Evolutionary conservation across 2,113 vertebrate species (phyloP).

Genomic region (Zootoca vivipara): DNA sequence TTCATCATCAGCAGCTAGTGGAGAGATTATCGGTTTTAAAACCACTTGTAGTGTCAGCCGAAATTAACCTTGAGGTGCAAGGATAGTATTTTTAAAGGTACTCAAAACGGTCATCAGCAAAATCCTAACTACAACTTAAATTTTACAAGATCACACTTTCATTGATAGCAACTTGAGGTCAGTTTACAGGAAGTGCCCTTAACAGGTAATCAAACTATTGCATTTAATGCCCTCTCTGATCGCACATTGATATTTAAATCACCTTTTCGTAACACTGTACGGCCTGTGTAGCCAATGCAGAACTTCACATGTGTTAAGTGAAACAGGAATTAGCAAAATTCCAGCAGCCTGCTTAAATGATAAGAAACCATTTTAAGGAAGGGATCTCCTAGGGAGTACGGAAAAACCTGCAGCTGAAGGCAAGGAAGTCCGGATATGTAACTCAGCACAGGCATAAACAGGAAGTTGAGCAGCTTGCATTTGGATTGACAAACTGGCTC

Average conservation of each 20-base stretch:
- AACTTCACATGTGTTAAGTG: conserved; percentile 69
- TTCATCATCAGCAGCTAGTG: neutral
- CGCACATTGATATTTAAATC: conserved; percentile 53
- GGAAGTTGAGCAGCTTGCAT: conserved; percentile 79
- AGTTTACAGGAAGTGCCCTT: conserved; percentile 45
- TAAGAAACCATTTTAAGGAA: conserved; percentile 79
- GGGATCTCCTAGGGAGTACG: conserved; percentile 76
- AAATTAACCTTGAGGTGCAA: neutral
- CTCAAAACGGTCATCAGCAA: conserved; percentile 31
- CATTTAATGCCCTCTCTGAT: conserved; percentile 32
- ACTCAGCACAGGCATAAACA: conserved; percentile 86
- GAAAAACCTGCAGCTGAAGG: conserved; percentile 81
- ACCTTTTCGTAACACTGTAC: conserved; percentile 59
- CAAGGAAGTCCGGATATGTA: conserved; percentile 80
- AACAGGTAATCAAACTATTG: conserved; percentile 33
- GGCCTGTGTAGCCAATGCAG: conserved; percentile 62
- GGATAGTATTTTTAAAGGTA: neutral
- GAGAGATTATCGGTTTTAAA: no score
- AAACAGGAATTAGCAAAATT: conserved; percentile 83
- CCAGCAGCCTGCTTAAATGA: conserved; percentile 76
- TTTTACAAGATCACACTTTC: conserved; percentile 50
- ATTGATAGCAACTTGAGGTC: conserved; percentile 50
- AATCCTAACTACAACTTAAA: conserved; percentile 28
- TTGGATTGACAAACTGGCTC: conserved; percentile 76
- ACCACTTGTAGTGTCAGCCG: neutral